phyloP scores from a whole-genome alignment of 2,888 invertebrate species.

The Drepana falcataria region DNA sequence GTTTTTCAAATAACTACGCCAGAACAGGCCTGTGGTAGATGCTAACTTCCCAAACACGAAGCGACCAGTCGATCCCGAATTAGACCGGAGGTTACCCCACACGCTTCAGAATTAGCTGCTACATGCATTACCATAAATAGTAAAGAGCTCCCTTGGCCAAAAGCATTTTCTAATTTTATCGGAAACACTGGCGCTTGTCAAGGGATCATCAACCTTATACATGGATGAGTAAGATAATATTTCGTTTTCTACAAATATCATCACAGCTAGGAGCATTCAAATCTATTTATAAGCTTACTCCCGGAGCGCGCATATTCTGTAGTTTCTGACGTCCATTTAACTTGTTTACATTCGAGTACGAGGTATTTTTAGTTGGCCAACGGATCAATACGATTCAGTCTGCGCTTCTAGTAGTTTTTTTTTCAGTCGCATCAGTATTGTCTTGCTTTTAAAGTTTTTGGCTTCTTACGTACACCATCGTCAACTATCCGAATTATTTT shows the following conservation, averaged over 20 bases:
- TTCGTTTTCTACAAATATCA: constrained; percentile 51
- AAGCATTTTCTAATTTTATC: constrained; percentile 69
- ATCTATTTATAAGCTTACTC: constrained; percentile 47
- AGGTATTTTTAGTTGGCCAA: constrained; percentile 1
- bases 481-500: too few species aligned
- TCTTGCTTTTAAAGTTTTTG: not conserved
- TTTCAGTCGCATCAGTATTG: not conserved
- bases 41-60: constrained; percentile 15
- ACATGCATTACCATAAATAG: constrained; percentile 73
- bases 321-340: constrained; percentile 21
- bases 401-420: not conserved
- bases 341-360: constrained; percentile 20
- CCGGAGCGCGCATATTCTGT: constrained; percentile 29
- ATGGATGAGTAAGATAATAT: constrained; percentile 23
- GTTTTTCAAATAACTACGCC: constrained; percentile 21
- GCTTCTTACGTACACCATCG: too few species aligned
- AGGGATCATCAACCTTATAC: constrained; percentile 25
- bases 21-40: constrained; percentile 12
- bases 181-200: constrained; percentile 29
- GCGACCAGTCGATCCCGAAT: constrained; percentile 23
- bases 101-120: constrained; percentile 46
- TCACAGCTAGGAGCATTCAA: constrained; percentile 29
- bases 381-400: not conserved
- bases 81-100: constrained; percentile 52
- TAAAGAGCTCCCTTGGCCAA: constrained; percentile 59